These are phyloP conservation scores for Drosophila ananassae DNA, from an alignment of 1,140 invertebrate genomes.

Conservation along the genomic window DNA sequence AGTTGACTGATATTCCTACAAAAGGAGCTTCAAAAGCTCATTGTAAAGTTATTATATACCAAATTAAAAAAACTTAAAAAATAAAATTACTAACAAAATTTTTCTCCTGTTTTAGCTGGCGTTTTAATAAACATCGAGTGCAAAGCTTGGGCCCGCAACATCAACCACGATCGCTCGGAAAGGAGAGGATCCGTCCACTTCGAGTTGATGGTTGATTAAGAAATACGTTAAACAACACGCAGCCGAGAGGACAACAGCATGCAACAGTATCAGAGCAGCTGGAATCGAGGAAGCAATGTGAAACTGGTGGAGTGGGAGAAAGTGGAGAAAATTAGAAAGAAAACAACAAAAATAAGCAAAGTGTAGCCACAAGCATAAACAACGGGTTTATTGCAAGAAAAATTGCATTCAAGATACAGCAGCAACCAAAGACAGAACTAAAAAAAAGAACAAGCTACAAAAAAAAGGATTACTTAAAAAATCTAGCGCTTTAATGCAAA, in stretches of 20 bases:
- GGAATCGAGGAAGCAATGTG: conserved; percentile 38
- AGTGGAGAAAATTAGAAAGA: conserved; percentile 16
- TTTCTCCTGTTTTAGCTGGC: conserved; percentile 86
- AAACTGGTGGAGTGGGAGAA: conserved; percentile 17
- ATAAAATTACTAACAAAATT: not conserved
- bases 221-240: conserved; percentile 31
- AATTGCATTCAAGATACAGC: conserved; percentile 69
- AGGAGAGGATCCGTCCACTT: conserved; percentile 97
- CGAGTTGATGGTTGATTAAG: conserved; percentile 96
- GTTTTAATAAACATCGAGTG: conserved; percentile 98
- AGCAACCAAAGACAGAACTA: conserved; percentile 73
- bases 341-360: conserved; percentile 27
- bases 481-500: conserved; percentile 52
- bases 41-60: too few relatives aligned
- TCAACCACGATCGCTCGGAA: conserved; percentile 93
- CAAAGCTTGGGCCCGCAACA: conserved; percentile 98
- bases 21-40: too few relatives aligned
- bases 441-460: conserved; percentile 57
- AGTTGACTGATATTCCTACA: too few relatives aligned
- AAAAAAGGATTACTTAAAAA: conserved; percentile 53
- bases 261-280: conserved; percentile 12
- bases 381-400: conserved; percentile 50
- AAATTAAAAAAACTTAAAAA: too few relatives aligned
- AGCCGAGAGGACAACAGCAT: conserved; percentile 21
- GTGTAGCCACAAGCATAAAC: conserved; percentile 63